A percentile compares a stretch with the other conserved stretches of the same genome.
phyloP scores from a whole-genome alignment of 2,888 invertebrate species.

The Linnaemya tessellans region DNA sequence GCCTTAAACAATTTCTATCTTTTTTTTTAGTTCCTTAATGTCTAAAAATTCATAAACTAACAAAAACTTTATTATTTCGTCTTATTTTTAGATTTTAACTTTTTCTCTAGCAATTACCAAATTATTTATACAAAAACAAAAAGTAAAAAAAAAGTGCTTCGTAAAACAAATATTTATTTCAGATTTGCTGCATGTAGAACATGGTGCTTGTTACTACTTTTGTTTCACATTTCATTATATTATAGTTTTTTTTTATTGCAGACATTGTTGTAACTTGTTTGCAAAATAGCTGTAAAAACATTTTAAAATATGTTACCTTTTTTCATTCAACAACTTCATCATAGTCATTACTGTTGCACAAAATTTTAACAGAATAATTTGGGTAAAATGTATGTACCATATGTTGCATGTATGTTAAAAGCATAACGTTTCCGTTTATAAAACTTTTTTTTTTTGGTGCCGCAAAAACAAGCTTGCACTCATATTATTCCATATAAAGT shows the following conservation, averaged over 20 bases:
- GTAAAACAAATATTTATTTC: slow-evolving; percentile 46
- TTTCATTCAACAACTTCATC: slow-evolving; percentile 28
- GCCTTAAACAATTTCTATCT: not conserved
- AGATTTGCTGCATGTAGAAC: slow-evolving; percentile 31
- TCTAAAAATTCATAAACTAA: slow-evolving; percentile 44
- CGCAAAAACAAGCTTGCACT: not conserved
- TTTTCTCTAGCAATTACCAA: slow-evolving; percentile 48
- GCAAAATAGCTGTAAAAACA: slow-evolving; percentile 7
- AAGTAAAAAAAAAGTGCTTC: not conserved
- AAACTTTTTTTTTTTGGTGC: not conserved
- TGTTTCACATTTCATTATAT: not conserved
- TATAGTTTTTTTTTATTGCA: not conserved
- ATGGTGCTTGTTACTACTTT: not conserved
- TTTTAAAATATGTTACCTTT: slow-evolving; percentile 48
- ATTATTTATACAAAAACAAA: slow-evolving; percentile 20
- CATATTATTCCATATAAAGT: too few relatives aligned
- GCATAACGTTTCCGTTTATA: not conserved
- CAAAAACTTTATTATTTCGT: slow-evolving; percentile 49
- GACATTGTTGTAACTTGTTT: slow-evolving; percentile 4
- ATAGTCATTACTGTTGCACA: slow-evolving; percentile 17
- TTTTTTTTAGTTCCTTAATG: not conserved
- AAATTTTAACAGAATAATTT: slow-evolving; percentile 17
- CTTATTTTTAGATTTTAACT: not conserved
- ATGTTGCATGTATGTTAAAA: slow-evolving; percentile 30
- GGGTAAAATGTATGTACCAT: slow-evolving; percentile 18